phyloP scores from a whole-genome alignment of 2,888 invertebrate genomes.

The Metallyticus violacea region DNA sequence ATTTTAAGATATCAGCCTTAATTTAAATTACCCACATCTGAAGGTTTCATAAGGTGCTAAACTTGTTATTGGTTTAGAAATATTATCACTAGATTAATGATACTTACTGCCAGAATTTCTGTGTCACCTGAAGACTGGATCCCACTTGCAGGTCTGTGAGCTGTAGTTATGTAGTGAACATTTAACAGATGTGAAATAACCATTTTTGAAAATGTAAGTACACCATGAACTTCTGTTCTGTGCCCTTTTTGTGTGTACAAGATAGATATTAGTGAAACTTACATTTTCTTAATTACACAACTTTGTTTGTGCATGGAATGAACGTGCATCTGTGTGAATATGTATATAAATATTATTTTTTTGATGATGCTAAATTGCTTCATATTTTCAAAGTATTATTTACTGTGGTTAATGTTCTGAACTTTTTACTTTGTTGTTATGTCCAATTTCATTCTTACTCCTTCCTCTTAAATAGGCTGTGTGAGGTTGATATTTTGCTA shows the following conservation, averaged over 20 bases:
- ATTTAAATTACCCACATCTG: neutral
- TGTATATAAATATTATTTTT: neutral
- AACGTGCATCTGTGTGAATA: neutral
- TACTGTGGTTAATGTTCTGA: neutral
- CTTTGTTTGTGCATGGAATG: neutral
- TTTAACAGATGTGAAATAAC: neutral
- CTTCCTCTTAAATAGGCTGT: neutral
- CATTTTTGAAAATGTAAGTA: conserved; percentile 24
- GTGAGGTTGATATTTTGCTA: neutral
- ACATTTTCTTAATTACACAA: neutral
- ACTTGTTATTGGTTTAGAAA: neutral
- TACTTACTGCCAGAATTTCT: neutral
- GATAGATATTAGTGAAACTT: neutral
- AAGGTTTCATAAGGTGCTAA: neutral
- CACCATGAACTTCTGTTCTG: conserved; percentile 24
- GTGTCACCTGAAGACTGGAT: neutral
- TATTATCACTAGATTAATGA: neutral
- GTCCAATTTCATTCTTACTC: neutral
- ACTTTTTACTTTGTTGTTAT: neutral
- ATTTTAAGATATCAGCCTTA: conserved; percentile 24
- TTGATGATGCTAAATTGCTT: neutral
- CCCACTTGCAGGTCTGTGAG: neutral
- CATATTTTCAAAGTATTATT: neutral
- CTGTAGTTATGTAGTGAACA: neutral
- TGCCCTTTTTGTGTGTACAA: neutral